Conservation (phyloP, 2,888 invertebrate genomes). For the Eristalis pertinax region DNA sequence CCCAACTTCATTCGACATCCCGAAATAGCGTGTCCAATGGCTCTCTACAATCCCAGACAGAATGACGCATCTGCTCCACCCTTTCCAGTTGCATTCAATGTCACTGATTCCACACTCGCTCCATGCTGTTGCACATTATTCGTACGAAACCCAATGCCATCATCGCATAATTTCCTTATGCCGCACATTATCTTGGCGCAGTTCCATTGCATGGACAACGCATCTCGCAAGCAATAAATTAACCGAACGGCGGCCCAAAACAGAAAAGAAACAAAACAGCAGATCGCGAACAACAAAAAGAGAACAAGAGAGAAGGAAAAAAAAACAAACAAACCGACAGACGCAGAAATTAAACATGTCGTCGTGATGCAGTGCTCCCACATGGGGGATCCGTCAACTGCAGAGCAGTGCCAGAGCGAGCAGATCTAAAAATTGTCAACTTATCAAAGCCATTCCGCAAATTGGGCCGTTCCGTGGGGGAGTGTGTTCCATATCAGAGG, state of each 20-base stretch:
- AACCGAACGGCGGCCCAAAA: not conserved
- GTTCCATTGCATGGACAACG: constrained; percentile 1
- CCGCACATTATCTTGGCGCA: not conserved
- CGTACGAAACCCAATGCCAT: not conserved
- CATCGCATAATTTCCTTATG: not conserved
- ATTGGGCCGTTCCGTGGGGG: not conserved
- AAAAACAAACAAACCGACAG: not conserved
- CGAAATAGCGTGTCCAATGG: too few species aligned
- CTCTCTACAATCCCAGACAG: too few species aligned
- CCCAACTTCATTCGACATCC: too few species aligned
- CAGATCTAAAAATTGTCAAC: not conserved
- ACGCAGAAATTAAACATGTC: constrained; percentile 22
- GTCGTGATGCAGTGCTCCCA: constrained; percentile 26
- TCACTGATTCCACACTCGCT: not conserved
- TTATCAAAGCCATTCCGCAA: not conserved
- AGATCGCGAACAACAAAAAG: not conserved
- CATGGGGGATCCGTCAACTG: constrained; percentile 10
- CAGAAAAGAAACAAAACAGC: not conserved
- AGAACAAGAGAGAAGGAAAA: not conserved
- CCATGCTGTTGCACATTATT: not conserved
- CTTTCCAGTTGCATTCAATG: too few species aligned
- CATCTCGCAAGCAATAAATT: not conserved
- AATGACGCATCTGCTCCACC: too few species aligned
- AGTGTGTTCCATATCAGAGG: not conserved
- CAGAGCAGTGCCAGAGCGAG: not conserved